Evolutionary conservation across 2,113 vertebrate genomes (phyloP).

Genomic region (Pyxicephalus adspersus): DNA sequence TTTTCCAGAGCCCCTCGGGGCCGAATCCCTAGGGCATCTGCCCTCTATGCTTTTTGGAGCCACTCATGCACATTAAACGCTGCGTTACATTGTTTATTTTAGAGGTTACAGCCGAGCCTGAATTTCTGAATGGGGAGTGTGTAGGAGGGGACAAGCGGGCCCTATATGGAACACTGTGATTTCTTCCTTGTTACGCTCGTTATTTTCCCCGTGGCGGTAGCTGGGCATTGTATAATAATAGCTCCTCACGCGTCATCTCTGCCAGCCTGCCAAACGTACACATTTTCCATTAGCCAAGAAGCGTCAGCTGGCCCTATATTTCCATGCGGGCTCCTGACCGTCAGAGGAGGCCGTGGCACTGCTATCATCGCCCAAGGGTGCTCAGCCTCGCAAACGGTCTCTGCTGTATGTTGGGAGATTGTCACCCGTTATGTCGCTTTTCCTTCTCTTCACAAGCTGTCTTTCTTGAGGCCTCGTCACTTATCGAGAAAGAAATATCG

Average conservation of each 20-base stretch:
- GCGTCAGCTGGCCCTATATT: slow-evolving; percentile 23
- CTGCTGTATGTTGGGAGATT: not conserved
- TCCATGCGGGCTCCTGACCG: not conserved
- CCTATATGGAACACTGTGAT: not conserved
- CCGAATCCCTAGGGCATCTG: not conserved
- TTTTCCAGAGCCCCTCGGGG: too few species aligned
- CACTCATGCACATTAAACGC: too few species aligned
- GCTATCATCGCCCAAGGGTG: not conserved
- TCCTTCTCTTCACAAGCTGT: not conserved
- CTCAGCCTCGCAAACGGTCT: not conserved
- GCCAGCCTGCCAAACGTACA: slow-evolving; percentile 8
- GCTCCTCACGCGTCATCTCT: slow-evolving; percentile 13
- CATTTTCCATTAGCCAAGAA: slow-evolving; percentile 35
- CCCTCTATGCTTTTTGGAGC: not conserved
- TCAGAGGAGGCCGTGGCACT: not conserved
- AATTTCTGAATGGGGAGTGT: not conserved
- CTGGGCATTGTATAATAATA: slow-evolving; percentile 37
- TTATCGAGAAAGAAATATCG: not conserved
- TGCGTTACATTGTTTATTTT: not conserved
- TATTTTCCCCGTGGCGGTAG: slow-evolving; percentile 25
- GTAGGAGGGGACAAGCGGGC: not conserved
- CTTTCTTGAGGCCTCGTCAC: not conserved
- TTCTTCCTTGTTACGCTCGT: not conserved
- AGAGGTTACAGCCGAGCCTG: not conserved
- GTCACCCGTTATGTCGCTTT: not conserved